Conservation (phyloP, 1,140 invertebrate species). For the Diploscapter pachys region DNA sequence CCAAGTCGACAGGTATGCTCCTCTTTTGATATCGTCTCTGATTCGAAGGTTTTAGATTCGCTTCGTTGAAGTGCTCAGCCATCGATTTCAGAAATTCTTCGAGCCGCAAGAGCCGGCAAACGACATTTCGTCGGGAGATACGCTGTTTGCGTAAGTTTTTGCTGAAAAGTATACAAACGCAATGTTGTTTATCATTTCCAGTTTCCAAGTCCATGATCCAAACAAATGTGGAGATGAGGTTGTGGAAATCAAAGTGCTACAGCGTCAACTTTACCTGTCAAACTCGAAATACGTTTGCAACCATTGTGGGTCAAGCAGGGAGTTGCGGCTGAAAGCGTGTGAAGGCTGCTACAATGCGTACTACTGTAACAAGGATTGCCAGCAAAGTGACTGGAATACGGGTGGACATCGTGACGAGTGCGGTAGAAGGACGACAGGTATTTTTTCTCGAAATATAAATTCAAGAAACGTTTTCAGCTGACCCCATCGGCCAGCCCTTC, state of each 20-base stretch:
- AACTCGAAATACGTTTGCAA: slow-evolving; percentile 20
- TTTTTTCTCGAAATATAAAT: too few species aligned
- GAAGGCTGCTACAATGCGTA: slow-evolving; percentile 42
- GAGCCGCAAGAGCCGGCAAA: slow-evolving; percentile 39
- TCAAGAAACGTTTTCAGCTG: slow-evolving; percentile 20
- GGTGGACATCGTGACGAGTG: slow-evolving; percentile 31
- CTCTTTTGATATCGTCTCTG: not conserved
- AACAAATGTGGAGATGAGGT: slow-evolving; percentile 36
- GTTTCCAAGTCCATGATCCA: slow-evolving; percentile 36
- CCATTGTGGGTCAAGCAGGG: slow-evolving; percentile 18
- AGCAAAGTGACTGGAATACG: slow-evolving; percentile 27
- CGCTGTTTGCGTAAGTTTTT: slow-evolving; percentile 59
- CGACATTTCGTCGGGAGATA: slow-evolving; percentile 52
- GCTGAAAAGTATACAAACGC: not conserved
- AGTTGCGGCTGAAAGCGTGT: slow-evolving; percentile 30
- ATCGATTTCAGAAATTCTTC: slow-evolving; percentile 57
- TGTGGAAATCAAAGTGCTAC: slow-evolving; percentile 31
- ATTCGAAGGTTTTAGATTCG: slow-evolving; percentile 50
- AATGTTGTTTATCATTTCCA: slow-evolving; percentile 19
- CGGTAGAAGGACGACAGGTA: slow-evolving; percentile 1
- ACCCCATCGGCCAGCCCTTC: slow-evolving; percentile 63
- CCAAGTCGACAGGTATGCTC: slow-evolving; percentile 19
- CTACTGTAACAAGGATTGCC: slow-evolving; percentile 45
- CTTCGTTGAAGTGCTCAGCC: slow-evolving; percentile 58
- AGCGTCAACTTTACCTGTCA: slow-evolving; percentile 29